Base-by-base conservation (phyloP, 2,113 vertebrate genomes). In the Cynopterus brachyotis region DNA sequence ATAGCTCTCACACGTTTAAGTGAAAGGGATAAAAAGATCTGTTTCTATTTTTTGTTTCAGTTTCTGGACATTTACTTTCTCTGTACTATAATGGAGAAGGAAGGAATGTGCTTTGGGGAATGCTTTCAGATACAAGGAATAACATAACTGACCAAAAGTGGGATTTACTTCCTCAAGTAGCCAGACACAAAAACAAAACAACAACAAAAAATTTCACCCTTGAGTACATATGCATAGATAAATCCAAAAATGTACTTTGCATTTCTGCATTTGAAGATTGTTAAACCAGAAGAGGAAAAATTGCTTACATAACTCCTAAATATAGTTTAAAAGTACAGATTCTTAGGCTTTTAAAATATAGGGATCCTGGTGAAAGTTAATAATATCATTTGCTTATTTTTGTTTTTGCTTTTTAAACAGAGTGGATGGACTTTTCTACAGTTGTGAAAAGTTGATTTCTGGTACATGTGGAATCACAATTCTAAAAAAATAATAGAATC, bases 281-380 rank as follows among this genome's bases (percentile, higher is more conserved):
- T 89, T 66, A 97, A 97, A 85, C 96, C 66, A 94, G 62, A 94
- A 89, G 78, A 96, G 59, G 62, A 94, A 85, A 97, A 95, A 79
- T 88, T 89, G 81, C 95, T 83, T 93, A 95, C 79, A 85, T 96
- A 91, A 97, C 96, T 96, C 95, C 82, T 94, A 96, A 96, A 95
- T 89, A 96, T 86, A 96, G 86, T 76, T 94, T 62, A 47, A 97
- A 97, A 95, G 85, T 94, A 95, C 67, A 96, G 91, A 97, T 82
- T 84, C 94, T 80, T 45, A 81, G 59, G 80, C 66, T 96, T 98
- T 96, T 64, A 59, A 97, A 96, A 95, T 89, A 89, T 15, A 96
- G 73, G 28, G 42, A 82, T 85, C n/a, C 37, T 78, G 42, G 53
- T 64, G 47, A 95, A 96, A 95, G 59, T 81, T 92, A 86, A 75